Evolutionary conservation across 92 coral and sea anemone species (phyloP), one percentile per base, ranked within the genome.

Genomic region (Umimayanthus kanabou): DNA sequence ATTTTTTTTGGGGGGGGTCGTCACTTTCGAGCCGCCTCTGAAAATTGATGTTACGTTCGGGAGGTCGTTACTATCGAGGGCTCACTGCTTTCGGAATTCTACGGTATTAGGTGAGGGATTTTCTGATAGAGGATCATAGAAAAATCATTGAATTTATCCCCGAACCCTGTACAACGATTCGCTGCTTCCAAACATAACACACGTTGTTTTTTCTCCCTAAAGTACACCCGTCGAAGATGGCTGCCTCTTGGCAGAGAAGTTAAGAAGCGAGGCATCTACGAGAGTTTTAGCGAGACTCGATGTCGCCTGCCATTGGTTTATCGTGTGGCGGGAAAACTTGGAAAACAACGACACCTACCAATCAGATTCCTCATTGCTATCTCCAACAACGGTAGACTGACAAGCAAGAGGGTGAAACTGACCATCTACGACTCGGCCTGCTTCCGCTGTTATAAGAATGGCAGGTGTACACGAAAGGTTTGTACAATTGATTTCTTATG

Each of bases 391-490:
- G 94, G 98, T 6, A 81, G 82, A 43, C 61, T 91, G 79, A 87
- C 90, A 42, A 95, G 98, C 84, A 95, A 95, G 74, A 80, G 86
- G 20, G 76, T 92, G 30, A 95, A 77, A 50, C 86, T 95, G 65
- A 89, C 93, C 5, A 88, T 95, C 39, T 95, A 73, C 79, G 98
- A 95, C 69, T 95, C 98, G 9, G 96, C 94, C 9, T 95, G 98
- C 45, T 93, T 89, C 80, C 76, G 93, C 39, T 95, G 98, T 70
- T 55, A 78, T 50, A 29, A 94, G 26, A 92, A 90, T 80, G 98
- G 98, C 39, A 65, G 77, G 10, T 95, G 98, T 76, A 90, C 80
- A 77, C 84, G 86, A n/a, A 95, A 93, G 98, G 98, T 95, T 65
- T 77, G 86, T 43, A 70, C 18, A n/a, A n/a, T 20, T 23, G 8